phyloP scores from a whole-genome alignment of 2,113 vertebrate genomes.

The pig (Sus scrofa) region DNA sequence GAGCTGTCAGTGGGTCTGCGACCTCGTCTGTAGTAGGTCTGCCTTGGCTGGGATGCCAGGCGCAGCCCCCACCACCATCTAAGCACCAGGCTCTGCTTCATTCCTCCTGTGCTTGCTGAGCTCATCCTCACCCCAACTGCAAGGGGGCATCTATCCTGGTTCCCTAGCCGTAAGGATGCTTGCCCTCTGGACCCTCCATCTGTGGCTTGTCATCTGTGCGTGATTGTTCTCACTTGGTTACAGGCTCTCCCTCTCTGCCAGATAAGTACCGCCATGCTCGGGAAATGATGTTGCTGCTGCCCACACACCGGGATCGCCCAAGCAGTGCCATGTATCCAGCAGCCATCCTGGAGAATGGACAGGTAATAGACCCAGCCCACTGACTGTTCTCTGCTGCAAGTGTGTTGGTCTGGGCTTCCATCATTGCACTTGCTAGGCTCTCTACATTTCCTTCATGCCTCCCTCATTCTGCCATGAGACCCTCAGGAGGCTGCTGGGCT shows the following conservation, averaged over 20 bases:
- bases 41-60: not conserved
- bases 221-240: constrained; percentile 91
- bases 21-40: not conserved
- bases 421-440: not conserved
- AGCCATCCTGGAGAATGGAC: constrained; percentile 94
- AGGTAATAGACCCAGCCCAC: constrained; percentile 87
- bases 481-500: not conserved
- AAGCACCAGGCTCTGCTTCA: constrained; percentile 67
- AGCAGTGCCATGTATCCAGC: constrained; percentile 96
- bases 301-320: constrained; percentile 93
- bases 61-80: constrained; percentile 35
- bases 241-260: constrained; percentile 97
- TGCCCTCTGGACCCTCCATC: constrained; percentile 77
- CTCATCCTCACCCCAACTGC: constrained; percentile 45
- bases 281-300: constrained; percentile 96
- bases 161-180: constrained; percentile 50
- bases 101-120: constrained; percentile 76
- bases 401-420: not conserved
- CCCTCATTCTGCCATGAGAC: not conserved
- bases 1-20: not conserved
- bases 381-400: not conserved
- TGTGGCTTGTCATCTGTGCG: constrained; percentile 89
- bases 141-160: not conserved
- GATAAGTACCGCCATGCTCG: constrained; percentile 97
- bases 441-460: not conserved